A percentile compares a stretch with the other conserved stretches of the same genome.
These are phyloP conservation scores for Trinectes maculatus DNA, from an alignment of 2,113 vertebrate genomes.

Conservation along the genomic window DNA sequence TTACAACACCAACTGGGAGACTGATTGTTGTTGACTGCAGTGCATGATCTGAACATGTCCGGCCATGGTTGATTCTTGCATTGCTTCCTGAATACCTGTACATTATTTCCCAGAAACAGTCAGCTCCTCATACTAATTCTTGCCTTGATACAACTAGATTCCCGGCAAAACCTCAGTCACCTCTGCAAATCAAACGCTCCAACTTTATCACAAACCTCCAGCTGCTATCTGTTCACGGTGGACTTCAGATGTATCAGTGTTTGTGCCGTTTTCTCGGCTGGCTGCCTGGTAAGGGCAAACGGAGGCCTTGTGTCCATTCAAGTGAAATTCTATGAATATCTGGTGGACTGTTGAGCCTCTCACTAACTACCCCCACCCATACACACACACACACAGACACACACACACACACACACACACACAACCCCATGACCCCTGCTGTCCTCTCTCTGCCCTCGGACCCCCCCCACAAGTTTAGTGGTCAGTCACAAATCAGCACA, in stretches of 20 bases:
- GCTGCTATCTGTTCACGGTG: conserved; percentile 11
- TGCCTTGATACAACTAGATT: conserved; percentile 4
- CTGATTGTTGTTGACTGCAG: conserved; percentile 14
- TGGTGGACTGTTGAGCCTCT: conserved; percentile 49
- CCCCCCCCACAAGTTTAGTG: conserved; percentile 17
- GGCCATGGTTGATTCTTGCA: conserved; percentile 15
- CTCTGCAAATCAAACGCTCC: conserved; percentile 33
- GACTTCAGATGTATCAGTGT: conserved; percentile 37
- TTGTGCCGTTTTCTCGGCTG: conserved; percentile 69
- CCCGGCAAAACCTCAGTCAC: not conserved
- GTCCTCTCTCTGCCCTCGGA: conserved; percentile 12
- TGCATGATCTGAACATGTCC: conserved; percentile 43
- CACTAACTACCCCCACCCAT: conserved; percentile 6
- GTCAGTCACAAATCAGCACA: conserved; percentile 32
- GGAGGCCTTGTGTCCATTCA: conserved; percentile 62
- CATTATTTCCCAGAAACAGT: conserved; percentile 8
- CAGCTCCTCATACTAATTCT: conserved; percentile 34
- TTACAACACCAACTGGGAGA: conserved; percentile 5
- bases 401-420: not conserved
- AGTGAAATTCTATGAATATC: conserved; percentile 82
- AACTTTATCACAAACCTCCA: conserved; percentile 57
- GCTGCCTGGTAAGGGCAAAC: conserved; percentile 51
- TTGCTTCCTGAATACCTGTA: conserved; percentile 9
- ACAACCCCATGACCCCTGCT: conserved; percentile 34
- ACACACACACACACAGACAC: conserved; percentile 3